These are phyloP conservation scores for Mallateleia sp. DNA, from an alignment of 2,888 invertebrate species.

Conservation along the genomic window DNA sequence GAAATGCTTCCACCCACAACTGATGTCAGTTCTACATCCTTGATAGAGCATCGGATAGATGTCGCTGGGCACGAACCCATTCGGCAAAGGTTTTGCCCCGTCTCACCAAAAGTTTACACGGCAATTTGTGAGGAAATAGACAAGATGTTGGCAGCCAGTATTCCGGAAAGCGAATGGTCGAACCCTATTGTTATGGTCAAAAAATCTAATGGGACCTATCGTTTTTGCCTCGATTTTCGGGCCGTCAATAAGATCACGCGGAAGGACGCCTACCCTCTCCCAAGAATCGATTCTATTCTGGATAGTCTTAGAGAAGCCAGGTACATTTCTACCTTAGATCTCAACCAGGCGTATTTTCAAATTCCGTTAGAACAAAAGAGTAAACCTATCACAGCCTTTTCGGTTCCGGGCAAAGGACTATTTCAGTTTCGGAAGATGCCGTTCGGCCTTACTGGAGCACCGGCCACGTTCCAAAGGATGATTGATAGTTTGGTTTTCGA, in stretches of 20 bases:
- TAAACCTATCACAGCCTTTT: conserved; percentile 82
- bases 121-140: conserved; percentile 78
- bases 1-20: too few species aligned
- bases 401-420: conserved; percentile 81
- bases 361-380: not conserved
- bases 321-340: conserved; percentile 10
- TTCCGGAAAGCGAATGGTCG: conserved; percentile 78
- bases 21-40: too few species aligned
- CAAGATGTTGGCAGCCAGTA: conserved; percentile 81
- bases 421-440: conserved; percentile 84
- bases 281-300: not conserved
- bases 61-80: conserved; percentile 27
- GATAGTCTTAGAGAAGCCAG: not conserved
- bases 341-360: conserved; percentile 20
- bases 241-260: conserved; percentile 81
- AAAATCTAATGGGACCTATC: conserved; percentile 81
- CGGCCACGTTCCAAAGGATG: conserved; percentile 82
- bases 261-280: conserved; percentile 49
- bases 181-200: conserved; percentile 82
- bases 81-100: conserved; percentile 41
- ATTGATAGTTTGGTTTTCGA: not conserved
- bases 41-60: conserved; percentile 16
- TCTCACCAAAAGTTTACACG: conserved; percentile 29
- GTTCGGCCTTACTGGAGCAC: conserved; percentile 81
- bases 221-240: conserved; percentile 83